Evolutionary conservation across 53 echinoderm and acorn worm species (phyloP).

Genomic region (Stichopus horrens): DNA sequence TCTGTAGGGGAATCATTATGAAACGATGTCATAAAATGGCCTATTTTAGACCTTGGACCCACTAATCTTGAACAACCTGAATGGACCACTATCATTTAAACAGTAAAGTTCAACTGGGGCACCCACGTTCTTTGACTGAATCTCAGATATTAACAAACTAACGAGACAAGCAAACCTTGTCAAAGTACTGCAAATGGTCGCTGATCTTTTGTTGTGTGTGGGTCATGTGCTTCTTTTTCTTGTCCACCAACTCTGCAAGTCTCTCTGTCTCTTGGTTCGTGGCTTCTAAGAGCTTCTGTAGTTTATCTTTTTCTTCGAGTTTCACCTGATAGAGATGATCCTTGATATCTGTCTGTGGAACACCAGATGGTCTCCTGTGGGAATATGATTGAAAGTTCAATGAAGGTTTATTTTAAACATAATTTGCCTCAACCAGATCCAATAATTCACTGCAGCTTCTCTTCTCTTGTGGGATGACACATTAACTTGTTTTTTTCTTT

Average conservation of each 20-base stretch:
- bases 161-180: constrained; percentile 52
- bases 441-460: no score
- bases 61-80: no score
- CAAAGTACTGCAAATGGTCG: constrained; percentile 75
- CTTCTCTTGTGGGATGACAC: no score
- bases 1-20: no score
- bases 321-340: constrained; percentile 72
- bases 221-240: constrained; percentile 64
- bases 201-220: constrained; percentile 75
- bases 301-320: constrained; percentile 81
- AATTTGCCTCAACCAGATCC: no score
- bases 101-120: not conserved
- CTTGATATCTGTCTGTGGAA: constrained; percentile 69
- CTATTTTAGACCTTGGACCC: no score
- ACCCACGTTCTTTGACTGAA: not conserved
- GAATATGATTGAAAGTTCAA: no score
- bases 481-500: no score
- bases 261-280: constrained; percentile 72
- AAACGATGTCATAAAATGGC: no score
- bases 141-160: not conserved
- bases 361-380: constrained; percentile 84
- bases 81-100: no score
- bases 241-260: constrained; percentile 61
- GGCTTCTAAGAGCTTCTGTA: constrained; percentile 69
- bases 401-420: no score